Conservation (phyloP, 2,113 vertebrate genomes). For the Dicaeum eximium region DNA sequence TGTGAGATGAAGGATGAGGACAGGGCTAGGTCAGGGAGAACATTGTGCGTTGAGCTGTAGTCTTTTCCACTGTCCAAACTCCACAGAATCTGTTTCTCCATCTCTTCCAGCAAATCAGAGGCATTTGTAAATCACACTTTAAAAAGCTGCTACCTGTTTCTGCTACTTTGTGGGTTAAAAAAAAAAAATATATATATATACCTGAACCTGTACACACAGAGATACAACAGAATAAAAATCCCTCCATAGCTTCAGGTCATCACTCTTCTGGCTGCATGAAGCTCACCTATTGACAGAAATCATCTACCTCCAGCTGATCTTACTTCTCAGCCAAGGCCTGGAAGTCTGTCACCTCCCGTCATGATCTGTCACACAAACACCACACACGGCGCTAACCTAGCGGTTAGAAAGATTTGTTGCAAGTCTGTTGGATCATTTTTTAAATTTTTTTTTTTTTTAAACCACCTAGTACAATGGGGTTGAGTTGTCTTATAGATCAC, state of each 20-base stretch:
- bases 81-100: background rate
- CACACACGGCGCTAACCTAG: conserved; percentile 14
- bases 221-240: background rate
- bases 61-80: background rate
- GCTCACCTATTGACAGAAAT: conserved; percentile 41
- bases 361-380: conserved; percentile 18
- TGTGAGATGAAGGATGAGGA: conserved; percentile 34
- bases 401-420: conserved; percentile 12
- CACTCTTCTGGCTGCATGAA: background rate
- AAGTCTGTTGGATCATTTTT: background rate
- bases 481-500: background rate
- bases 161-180: background rate
- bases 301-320: conserved; percentile 25
- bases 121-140: background rate
- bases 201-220: background rate
- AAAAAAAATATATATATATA: no score
- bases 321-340: conserved; percentile 27
- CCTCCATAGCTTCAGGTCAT: background rate
- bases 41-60: background rate
- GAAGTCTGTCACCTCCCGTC: conserved; percentile 31
- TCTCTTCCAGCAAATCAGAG: background rate
- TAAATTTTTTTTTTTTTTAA: background rate
- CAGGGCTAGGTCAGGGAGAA: conserved; percentile 40
- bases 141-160: background rate
- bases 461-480: background rate